Base-by-base conservation (phyloP, 2,888 invertebrate genomes). In the Acrobasis repandana region DNA sequence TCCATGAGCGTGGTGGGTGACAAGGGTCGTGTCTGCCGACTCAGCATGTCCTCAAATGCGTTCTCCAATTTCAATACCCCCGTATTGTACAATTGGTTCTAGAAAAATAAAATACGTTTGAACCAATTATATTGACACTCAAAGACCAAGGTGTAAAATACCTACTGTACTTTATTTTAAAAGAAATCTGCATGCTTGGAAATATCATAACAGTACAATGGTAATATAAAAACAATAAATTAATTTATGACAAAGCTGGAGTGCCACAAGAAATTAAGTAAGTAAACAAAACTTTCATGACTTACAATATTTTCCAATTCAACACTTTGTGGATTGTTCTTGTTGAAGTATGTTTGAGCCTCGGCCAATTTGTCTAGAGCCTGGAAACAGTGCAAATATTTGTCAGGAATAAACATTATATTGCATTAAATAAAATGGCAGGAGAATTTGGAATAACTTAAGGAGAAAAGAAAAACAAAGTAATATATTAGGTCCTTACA, bases 271-370 rank as follows among this genome's bases (percentile, higher is more conserved):
- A 20, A 20, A 20, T n/a, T n/a, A n/a, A n/a, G 20, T 20, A 20
- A 20, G 20, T 20, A 20, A 3, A 28, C 28, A 28, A 28, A 8
- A 28, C 8, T 28, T 28, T 28, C 28, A 28, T 8, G 6, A 93
- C 95, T 92, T 87, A 97, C 97, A 70, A 99, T 96, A 90, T 98
- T 98, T 79, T 98, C 97, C 60, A 98, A 86, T 85, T 99, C 98
- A 28, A 98, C 97, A 83, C 98, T 98, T 76, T 97, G 97, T 0
- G 97, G 96, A 82, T 98, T 98, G 79, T 98, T 96, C 74, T 96
- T 96, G 75, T 97, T 95, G 85, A 99, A 99, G 84, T 98, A 99
- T 57, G 95, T 95, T 79, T 97, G 96, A 2, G 98, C 98, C 70
- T 96, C 95, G 52, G 97, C 95, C 48, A 99, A 88, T 72, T 96